Conservation (phyloP, 1,140 invertebrate species). For the Caenorhabditis inopinata region DNA sequence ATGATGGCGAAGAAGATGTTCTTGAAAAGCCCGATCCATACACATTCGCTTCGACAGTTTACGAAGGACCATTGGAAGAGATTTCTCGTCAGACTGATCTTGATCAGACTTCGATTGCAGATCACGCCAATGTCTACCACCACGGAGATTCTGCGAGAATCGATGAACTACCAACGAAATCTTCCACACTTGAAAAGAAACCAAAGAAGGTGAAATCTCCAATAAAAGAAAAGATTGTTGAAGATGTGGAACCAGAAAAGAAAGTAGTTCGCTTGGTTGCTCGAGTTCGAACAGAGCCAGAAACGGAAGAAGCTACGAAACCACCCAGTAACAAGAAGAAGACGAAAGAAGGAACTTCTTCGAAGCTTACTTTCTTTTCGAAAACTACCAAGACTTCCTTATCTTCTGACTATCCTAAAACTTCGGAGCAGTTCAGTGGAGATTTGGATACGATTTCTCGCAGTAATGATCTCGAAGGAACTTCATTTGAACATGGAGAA, state of each 20-base stretch:
- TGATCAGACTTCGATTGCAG: slow-evolving; percentile 32
- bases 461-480: slow-evolving; percentile 16
- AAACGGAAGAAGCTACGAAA: neutral
- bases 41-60: slow-evolving; percentile 19
- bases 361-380: neutral
- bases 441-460: neutral
- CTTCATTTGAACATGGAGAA: neutral
- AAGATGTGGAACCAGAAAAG: neutral
- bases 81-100: slow-evolving; percentile 40
- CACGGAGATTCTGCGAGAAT: slow-evolving; percentile 20
- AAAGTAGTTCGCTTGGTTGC: neutral
- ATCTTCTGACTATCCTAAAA: neutral
- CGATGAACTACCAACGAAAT: neutral
- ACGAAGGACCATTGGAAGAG: slow-evolving; percentile 33
- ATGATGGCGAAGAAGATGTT: slow-evolving; percentile 51
- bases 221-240: neutral
- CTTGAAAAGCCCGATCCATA: slow-evolving; percentile 40
- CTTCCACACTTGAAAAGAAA: slow-evolving; percentile 35
- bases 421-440: neutral
- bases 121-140: slow-evolving; percentile 46
- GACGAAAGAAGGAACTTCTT: neutral
- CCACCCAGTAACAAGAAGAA: neutral
- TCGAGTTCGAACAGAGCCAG: neutral
- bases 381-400: neutral
- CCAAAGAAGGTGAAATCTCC: slow-evolving; percentile 45